Evolutionary conservation across 2,797 vertebrate genomes (phyloP).

Genomic region (Moxostoma hubbsi): DNA sequence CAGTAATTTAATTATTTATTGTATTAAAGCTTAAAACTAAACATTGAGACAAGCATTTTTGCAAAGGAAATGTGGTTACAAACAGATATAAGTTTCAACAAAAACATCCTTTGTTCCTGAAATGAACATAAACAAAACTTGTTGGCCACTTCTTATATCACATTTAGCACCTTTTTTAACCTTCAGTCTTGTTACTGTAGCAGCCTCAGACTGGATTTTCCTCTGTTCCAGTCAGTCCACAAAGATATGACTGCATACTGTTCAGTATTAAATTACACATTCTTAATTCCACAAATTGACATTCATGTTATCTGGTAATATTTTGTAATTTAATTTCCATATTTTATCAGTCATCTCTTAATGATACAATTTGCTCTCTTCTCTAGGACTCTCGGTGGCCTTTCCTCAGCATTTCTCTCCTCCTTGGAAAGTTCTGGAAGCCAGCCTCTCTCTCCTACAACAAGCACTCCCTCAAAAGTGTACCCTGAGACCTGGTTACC

Average conservation of each 20-base stretch:
- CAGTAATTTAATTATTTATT: too few species aligned
- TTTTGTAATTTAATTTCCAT: background rate
- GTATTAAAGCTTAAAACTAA: too few species aligned
- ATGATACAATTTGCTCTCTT: constrained; percentile 6
- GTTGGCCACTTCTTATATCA: background rate
- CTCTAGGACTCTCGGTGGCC: constrained; percentile 88
- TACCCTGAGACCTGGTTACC: constrained; percentile 97
- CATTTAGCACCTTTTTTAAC: background rate
- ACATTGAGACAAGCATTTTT: too few species aligned
- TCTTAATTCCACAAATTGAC: background rate
- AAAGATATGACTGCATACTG: background rate
- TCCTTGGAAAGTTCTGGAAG: constrained; percentile 70
- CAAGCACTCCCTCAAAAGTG: constrained; percentile 79
- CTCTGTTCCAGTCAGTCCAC: background rate
- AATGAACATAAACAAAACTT: background rate
- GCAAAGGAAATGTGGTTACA: too few species aligned
- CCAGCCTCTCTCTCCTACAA: constrained; percentile 80
- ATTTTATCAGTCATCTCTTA: background rate
- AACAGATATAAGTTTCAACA: background rate
- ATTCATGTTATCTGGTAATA: background rate
- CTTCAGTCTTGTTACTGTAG: background rate
- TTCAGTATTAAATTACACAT: background rate
- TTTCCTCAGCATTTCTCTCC: constrained; percentile 72
- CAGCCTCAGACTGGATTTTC: background rate
- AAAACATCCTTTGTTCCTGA: background rate